Base-by-base conservation (phyloP, 2,113 vertebrate genomes). In the Spea bombifrons region DNA sequence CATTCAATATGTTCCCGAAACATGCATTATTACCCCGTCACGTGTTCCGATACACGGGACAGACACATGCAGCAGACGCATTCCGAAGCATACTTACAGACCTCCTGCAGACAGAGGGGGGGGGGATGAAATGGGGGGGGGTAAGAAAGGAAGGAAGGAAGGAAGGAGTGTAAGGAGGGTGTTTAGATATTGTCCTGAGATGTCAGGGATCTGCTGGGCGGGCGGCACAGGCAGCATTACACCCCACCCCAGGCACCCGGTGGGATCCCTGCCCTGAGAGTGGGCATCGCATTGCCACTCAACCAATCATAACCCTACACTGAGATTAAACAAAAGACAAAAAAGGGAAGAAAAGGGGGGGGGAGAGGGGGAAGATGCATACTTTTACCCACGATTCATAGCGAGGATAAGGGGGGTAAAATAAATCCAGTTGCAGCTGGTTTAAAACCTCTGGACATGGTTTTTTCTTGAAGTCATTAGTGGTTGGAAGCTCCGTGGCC, bases 311-410 rank as follows among this genome's bases (percentile, higher is more conserved):
- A 88, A 85, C 83, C 87, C 44, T 86, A 85, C 90, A 84, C 84
- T 87, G 86, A 88, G 84, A 93, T 94, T 94, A 92, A 93, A 94
- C 91, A 93, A 92, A 90, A 91, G 89, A 87, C 89, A 85, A 90
- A 30, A 63, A 78, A 78, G 16, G 13, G n/a, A 50, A 30, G 47
- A 66, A 59, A 13, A 13, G 16, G 47, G 49, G 43, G 48, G 48
- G 61, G 47, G 61, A 16, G 69, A 16, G 43, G 73, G 59, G 86
- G 87, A 82, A 87, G 88, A 91, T 89, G 90, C 88, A 90, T 90
- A 89, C 87, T 90, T 88, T 88, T 89, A 91, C 90, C 90, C 89
- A 89, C 87, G 82, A 92, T 94, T 89, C 92, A 86, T 89, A 88
- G 87, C 90, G 83, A 86, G 92, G 90, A 73, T 66, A 80, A 67